Evolutionary conservation across 2,113 vertebrate genomes (phyloP), one percentile per base, ranked within the genome.

Genomic region (Bujurquina vittata): DNA sequence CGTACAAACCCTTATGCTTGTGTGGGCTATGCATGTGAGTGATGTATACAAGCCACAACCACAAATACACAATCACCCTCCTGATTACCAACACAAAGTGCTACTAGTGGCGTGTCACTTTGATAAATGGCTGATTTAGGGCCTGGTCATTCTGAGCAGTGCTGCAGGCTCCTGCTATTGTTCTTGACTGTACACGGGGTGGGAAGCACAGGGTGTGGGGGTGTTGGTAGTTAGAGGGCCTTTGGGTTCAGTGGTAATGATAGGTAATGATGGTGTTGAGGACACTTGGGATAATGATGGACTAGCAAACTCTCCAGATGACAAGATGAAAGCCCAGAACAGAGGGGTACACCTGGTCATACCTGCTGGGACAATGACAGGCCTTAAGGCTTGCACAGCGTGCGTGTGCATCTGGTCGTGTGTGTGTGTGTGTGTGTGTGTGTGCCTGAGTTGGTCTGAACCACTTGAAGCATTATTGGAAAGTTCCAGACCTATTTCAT

Each of bases 321-420:
- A 92, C 81, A 59, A 94, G 91, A 95, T 94, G 92, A 95, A 94
- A 94, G 93, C 84, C 63, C 72, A 59, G 75, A 87, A 75, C 79
- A 75, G 87, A 80, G 83, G 84, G 89, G 88, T 92, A 94, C 93
- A 95, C 94, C 94, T 95, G 94, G 94, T 93, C 92, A 94, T 93
- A 94, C 91, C 92, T 95, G 93, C 90, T 94, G 91, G 88, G 90
- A 93, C 93, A 95, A 95, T 95, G 94, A 95, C 90, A 94, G 94
- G 93, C 89, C 88, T 93, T 15, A 65, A 91, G 90, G 87, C 86
- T 91, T 17, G 15, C 87, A 82, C 86, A 89, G 88, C 75, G 40
- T 89, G 89, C 79, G 81, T 86, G 84, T 83, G 79, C 7, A 20
- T 84, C 6, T 49, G 56, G 77, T 57, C n/a, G 59, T 14, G 20